phyloP scores from a whole-genome alignment of 1,140 invertebrate genomes.

The Lepidurus arcticus region DNA sequence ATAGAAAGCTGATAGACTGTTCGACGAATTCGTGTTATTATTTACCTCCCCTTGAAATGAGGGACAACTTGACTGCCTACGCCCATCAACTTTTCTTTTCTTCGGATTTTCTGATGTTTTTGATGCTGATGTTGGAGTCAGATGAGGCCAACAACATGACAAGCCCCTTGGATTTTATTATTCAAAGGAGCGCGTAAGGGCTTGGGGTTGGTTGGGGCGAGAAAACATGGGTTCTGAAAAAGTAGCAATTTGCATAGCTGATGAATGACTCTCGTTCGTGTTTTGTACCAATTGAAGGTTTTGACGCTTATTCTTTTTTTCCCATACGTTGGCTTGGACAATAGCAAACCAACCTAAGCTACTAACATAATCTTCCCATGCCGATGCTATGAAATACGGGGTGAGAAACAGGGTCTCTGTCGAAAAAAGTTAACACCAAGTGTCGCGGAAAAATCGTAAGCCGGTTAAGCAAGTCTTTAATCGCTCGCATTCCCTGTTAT shows the following conservation, averaged over 20 bases:
- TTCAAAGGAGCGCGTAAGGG: not conserved
- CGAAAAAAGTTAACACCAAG: no score
- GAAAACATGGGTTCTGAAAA: not conserved
- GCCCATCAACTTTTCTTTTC: not conserved
- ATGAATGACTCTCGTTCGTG: not conserved
- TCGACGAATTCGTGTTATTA: no score
- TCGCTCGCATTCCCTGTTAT: no score
- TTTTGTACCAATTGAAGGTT: not conserved
- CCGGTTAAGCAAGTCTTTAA: no score
- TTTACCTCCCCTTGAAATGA: not conserved
- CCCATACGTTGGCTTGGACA: no score
- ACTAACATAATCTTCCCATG: no score
- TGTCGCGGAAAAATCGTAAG: no score
- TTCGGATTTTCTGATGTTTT: not conserved
- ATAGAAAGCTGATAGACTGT: no score
- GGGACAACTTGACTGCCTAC: not conserved
- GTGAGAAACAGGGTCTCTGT: no score
- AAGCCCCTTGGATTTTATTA: slow-evolving; percentile 1
- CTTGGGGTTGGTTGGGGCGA: not conserved
- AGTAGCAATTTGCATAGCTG: slow-evolving; percentile 12
- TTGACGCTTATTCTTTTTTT: not conserved
- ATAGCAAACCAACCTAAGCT: no score
- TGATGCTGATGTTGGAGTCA: not conserved
- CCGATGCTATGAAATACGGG: no score
- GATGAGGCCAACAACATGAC: not conserved